Evolutionary conservation across 2,888 invertebrate species (phyloP).

Genomic region (Hyposoter dolosus): DNA sequence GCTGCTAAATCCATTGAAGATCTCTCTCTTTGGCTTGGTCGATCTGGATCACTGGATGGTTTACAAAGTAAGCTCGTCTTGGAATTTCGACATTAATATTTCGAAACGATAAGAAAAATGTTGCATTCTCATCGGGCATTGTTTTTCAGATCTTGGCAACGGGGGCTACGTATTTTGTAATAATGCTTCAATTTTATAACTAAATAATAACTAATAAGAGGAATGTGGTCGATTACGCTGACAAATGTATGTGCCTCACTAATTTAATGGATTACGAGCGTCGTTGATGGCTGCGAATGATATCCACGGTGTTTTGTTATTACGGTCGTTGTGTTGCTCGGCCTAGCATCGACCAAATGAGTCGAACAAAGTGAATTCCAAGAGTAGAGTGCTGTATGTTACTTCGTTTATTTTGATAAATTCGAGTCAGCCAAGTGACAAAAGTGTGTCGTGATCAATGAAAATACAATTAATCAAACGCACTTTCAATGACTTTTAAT

Average conservation of each 20-base stretch:
- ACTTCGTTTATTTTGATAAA: neutral
- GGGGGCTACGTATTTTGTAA: constrained; percentile 28
- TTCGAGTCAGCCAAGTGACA: neutral
- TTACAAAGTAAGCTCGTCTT: neutral
- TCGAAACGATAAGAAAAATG: neutral
- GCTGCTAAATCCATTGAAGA: constrained; percentile 36
- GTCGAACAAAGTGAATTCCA: neutral
- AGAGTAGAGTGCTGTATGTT: neutral
- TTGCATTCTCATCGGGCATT: neutral
- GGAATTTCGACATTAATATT: neutral
- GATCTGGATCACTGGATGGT: constrained; percentile 21
- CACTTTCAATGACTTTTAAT: neutral
- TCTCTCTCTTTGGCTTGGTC: constrained; percentile 37
- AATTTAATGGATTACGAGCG: constrained; percentile 32
- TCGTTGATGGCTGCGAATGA: neutral
- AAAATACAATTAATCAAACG: neutral
- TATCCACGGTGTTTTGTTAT: neutral
- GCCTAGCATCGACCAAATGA: neutral
- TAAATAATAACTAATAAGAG: neutral
- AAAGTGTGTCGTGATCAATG: constrained; percentile 8
- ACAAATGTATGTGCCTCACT: neutral
- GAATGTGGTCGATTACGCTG: neutral
- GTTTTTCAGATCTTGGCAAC: constrained; percentile 40
- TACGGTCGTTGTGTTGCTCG: neutral
- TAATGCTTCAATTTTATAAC: constrained; percentile 51